Conservation (phyloP, 2,888 invertebrate genomes). For the Coecobrya sp. region DNA sequence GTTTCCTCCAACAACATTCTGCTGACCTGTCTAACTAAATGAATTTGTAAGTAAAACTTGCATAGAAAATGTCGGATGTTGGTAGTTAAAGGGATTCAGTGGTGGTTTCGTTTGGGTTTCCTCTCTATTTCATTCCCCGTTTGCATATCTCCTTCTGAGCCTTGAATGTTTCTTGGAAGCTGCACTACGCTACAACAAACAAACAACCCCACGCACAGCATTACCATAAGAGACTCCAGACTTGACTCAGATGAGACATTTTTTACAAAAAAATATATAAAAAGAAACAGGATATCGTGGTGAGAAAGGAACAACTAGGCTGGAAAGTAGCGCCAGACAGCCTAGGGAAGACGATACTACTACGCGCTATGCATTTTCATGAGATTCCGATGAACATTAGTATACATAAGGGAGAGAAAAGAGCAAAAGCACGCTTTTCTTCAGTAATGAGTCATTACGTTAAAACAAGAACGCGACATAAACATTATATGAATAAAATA, state of each 20-base stretch:
- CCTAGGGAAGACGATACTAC: neutral
- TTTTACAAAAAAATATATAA: neutral
- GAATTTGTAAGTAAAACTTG: conserved; percentile 38
- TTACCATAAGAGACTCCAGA: neutral
- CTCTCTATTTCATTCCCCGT: neutral
- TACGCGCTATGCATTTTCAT: conserved; percentile 1
- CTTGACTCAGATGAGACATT: neutral
- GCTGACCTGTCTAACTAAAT: conserved; percentile 31
- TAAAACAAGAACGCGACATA: conserved; percentile 61
- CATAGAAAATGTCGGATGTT: neutral
- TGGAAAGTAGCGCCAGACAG: neutral
- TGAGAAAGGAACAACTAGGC: neutral
- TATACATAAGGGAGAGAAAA: conserved; percentile 2
- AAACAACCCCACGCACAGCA: conserved; percentile 4
- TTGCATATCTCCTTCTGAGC: conserved; percentile 1
- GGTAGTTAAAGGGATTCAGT: neutral
- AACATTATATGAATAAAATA: neutral
- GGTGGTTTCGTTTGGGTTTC: neutral
- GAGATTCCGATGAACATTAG: neutral
- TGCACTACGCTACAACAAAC: neutral
- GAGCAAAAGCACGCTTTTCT: conserved; percentile 8
- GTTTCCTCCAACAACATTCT: conserved; percentile 15
- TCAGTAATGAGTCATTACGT: conserved; percentile 68
- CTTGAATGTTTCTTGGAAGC: neutral
- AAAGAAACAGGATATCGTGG: neutral